A percentile compares a stretch with the other conserved stretches of the same genome.
Conservation (phyloP, 2,888 invertebrate genomes). For the Cordilura impudica region DNA sequence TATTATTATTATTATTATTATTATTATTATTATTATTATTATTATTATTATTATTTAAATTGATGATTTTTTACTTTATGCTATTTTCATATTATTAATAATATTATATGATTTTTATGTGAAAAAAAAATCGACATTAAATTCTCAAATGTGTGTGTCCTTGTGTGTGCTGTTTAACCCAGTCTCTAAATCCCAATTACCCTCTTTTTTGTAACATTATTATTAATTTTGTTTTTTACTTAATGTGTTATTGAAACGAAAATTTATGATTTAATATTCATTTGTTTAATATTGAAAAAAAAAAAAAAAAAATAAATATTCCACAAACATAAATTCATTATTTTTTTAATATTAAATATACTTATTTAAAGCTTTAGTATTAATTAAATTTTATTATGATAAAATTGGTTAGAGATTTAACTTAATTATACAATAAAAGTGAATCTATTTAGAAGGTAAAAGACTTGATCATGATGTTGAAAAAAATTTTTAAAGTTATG, state of each 20-base stretch:
- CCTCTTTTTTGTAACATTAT: conserved; percentile 34
- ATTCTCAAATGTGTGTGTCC: conserved; percentile 72
- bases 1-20: too few relatives aligned
- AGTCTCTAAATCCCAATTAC: conserved; percentile 66
- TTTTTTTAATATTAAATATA: conserved; percentile 33
- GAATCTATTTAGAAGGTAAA: too few relatives aligned
- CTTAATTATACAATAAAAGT: too few relatives aligned
- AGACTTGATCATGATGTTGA: too few relatives aligned
- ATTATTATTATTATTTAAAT: conserved; percentile 40
- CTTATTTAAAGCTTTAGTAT: conserved; percentile 33
- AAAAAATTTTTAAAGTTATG: too few relatives aligned
- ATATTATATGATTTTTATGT: conserved; percentile 42
- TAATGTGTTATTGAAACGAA: conserved; percentile 46
- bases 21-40: background rate
- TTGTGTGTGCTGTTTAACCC: conserved; percentile 75
- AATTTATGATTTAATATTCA: conserved; percentile 51
- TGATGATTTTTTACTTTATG: conserved; percentile 5
- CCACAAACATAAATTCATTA: conserved; percentile 59
- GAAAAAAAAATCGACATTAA: conserved; percentile 37
- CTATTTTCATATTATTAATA: conserved; percentile 30
- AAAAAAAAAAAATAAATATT: conserved; percentile 35
- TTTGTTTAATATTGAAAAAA: conserved; percentile 49
- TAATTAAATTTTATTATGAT: conserved; percentile 26
- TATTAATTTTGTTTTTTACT: conserved; percentile 7
- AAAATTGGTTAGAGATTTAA: background rate